Percentiles rank a stretch among this genome's conserved stretches.
phyloP scores from a whole-genome alignment of 2,113 vertebrate genomes.

The Erpornis zantholeuca region DNA sequence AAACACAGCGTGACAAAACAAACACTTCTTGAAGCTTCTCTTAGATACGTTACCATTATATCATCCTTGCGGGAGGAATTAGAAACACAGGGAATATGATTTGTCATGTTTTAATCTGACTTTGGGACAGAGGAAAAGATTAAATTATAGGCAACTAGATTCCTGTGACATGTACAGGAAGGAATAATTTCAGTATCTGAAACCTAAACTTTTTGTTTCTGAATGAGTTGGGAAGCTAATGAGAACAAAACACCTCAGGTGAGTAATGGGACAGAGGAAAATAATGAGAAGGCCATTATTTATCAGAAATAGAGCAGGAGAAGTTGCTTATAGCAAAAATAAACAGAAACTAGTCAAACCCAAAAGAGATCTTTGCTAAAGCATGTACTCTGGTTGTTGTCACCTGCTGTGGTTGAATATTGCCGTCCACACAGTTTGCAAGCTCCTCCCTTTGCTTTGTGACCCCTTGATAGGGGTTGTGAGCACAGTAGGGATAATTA shows the following conservation, averaged over 20 bases:
- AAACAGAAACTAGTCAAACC: slow-evolving; percentile 1
- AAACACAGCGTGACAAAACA: slow-evolving; percentile 48
- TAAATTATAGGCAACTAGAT: slow-evolving; percentile 22
- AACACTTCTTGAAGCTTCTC: slow-evolving; percentile 33
- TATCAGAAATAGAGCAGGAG: neutral
- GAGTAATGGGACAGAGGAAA: neutral
- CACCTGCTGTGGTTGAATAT: neutral
- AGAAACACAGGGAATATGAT: slow-evolving; percentile 40
- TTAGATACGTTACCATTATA: neutral
- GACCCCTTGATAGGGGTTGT: neutral
- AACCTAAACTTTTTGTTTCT: neutral
- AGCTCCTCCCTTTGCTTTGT: neutral
- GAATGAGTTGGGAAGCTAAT: neutral
- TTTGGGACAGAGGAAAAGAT: slow-evolving; percentile 16
- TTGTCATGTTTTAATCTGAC: slow-evolving; percentile 59
- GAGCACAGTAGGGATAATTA: neutral
- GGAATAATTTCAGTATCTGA: slow-evolving; percentile 23
- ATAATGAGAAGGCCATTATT: neutral
- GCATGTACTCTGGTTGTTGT: neutral
- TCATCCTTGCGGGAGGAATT: slow-evolving; percentile 41
- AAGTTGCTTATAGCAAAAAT: neutral
- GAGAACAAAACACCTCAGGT: neutral
- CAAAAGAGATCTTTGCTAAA: neutral
- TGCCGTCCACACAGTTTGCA: neutral
- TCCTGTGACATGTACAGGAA: slow-evolving; percentile 19